Conservation (phyloP, 2,888 invertebrate species). For the Crioceris asparagi region DNA sequence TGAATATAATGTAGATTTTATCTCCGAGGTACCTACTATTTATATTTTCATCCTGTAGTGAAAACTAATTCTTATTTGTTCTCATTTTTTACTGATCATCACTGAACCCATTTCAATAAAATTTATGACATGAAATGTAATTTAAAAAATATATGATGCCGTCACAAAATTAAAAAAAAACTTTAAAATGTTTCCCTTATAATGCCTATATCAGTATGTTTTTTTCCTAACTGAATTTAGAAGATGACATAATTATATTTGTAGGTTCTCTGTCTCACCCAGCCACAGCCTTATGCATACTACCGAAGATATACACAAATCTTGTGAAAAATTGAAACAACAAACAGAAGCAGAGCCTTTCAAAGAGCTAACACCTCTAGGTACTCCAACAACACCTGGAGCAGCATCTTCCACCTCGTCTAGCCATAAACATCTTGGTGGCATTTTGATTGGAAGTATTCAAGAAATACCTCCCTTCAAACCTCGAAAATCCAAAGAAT, state of each 20-base stretch:
- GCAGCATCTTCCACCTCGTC: slow-evolving; percentile 27
- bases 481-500: slow-evolving; percentile 47
- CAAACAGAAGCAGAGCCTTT: slow-evolving; percentile 11
- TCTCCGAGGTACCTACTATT: no score
- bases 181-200: no score
- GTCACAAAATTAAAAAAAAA: no score
- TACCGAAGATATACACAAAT: slow-evolving; percentile 15
- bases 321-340: slow-evolving; percentile 26
- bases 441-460: slow-evolving; percentile 35
- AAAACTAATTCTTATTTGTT: no score
- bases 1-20: no score
- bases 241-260: slow-evolving; percentile 9
- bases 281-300: slow-evolving; percentile 30
- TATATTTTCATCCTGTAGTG: no score
- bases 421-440: slow-evolving; percentile 29
- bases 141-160: no score
- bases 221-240: no score
- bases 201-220: no score
- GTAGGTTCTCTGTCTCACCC: slow-evolving; percentile 38
- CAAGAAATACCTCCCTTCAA: slow-evolving; percentile 45
- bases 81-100: no score
- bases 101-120: no score
- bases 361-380: slow-evolving; percentile 22
- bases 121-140: no score
- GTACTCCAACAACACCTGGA: slow-evolving; percentile 44